phyloP scores from a whole-genome alignment of 2,888 invertebrate species.

The Thecophora atra region DNA sequence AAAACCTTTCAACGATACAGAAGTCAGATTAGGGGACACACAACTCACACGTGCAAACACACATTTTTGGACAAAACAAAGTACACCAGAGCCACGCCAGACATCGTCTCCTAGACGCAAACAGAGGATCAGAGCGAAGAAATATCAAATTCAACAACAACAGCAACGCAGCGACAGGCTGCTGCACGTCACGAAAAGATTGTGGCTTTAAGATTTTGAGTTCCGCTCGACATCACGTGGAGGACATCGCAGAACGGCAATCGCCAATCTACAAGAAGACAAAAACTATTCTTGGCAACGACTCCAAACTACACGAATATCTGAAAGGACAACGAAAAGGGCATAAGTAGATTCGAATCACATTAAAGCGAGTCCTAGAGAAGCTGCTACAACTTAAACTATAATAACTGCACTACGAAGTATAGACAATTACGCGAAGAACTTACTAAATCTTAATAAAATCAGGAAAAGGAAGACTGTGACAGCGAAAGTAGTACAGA shows the following conservation, averaged over 20 bases:
- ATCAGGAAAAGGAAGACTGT: too few relatives aligned
- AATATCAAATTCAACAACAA: background rate
- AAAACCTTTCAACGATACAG: slow-evolving; percentile 37
- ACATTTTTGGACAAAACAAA: slow-evolving; percentile 2
- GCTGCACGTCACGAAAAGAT: slow-evolving; percentile 17
- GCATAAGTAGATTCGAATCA: background rate
- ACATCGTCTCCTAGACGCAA: background rate
- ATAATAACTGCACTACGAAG: too few relatives aligned
- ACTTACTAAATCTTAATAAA: slow-evolving; percentile 21
- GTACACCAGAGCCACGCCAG: background rate
- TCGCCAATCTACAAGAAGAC: background rate
- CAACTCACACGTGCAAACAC: background rate
- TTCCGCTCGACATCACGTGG: background rate
- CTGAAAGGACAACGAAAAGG: background rate
- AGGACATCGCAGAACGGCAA: background rate
- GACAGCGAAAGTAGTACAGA: too few relatives aligned
- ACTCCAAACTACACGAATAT: background rate
- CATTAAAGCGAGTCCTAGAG: background rate
- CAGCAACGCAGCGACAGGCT: background rate
- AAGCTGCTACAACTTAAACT: slow-evolving; percentile 4
- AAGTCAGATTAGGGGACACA: slow-evolving; percentile 5
- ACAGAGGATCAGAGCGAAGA: background rate
- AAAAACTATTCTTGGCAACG: slow-evolving; percentile 20
- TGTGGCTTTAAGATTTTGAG: slow-evolving; percentile 18
- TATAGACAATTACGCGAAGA: background rate